A percentile compares a stretch with the other conserved stretches of the same genome.
Evolutionary conservation across 2,797 vertebrate species (phyloP).

Genomic region (Staurois parvus): DNA sequence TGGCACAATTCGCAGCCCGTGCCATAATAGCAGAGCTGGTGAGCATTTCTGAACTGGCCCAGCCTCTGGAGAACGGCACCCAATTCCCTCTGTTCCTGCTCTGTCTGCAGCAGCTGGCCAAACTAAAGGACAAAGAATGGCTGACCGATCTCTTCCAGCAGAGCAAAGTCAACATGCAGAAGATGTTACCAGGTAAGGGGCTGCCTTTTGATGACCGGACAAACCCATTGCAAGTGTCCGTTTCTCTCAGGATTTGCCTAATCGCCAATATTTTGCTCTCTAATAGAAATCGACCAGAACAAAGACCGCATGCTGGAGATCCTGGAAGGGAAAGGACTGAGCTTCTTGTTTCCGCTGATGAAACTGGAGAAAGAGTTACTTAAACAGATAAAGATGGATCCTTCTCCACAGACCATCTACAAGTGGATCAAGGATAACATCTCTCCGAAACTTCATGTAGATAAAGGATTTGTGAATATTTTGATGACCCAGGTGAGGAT

Average conservation of each 20-base stretch:
- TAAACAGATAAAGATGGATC: conserved; percentile 95
- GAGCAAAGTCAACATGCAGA: conserved; percentile 99
- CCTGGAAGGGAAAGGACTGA: conserved; percentile 95
- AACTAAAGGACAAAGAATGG: conserved; percentile 95
- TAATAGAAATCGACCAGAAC: conserved; percentile 96
- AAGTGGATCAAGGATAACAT: conserved; percentile 99
- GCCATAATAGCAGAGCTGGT: conserved; percentile 94
- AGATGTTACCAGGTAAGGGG: conserved; percentile 95
- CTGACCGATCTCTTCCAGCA: conserved; percentile 95
- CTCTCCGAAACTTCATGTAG: conserved; percentile 95
- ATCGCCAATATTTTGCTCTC: neutral
- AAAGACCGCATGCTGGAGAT: conserved; percentile 99
- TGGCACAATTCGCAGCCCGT: conserved; percentile 96
- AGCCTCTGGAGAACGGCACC: conserved; percentile 96
- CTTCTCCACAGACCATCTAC: conserved; percentile 96
- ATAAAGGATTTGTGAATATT: conserved; percentile 99
- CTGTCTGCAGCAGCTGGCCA: conserved; percentile 96
- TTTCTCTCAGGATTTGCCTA: neutral
- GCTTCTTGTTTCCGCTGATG: conserved; percentile 96
- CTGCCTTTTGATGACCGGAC: neutral
- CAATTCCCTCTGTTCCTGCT: conserved; percentile 98
- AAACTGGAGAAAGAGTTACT: conserved; percentile 98
- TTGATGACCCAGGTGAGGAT: conserved; percentile 95
- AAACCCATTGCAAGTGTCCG: neutral
- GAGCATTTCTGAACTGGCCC: conserved; percentile 94